Conservation (phyloP, 2,888 invertebrate genomes). For the Hartigia nigra region DNA sequence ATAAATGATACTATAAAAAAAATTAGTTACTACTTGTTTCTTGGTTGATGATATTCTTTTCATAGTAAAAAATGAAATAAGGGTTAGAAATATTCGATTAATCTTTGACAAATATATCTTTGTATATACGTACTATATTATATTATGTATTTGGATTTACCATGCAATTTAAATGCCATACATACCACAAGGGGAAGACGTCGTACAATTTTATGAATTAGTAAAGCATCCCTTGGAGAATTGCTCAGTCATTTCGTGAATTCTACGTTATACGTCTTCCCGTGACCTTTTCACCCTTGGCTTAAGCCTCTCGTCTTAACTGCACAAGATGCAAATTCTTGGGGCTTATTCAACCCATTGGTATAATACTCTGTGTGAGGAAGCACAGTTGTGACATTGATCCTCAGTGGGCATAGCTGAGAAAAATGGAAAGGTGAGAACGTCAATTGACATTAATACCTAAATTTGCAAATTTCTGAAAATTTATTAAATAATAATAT, state of each 20-base stretch:
- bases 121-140: neutral
- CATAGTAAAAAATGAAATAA: neutral
- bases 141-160: neutral
- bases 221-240: constrained; percentile 22
- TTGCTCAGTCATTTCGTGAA: neutral
- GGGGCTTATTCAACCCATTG: neutral
- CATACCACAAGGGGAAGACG: neutral
- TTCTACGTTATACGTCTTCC: neutral
- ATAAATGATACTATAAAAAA: neutral
- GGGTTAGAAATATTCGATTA: neutral
- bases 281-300: neutral
- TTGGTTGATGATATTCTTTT: neutral
- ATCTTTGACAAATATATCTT: neutral
- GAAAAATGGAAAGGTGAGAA: neutral
- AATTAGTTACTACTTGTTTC: neutral
- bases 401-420: neutral
- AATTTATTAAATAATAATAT: neutral
- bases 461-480: neutral
- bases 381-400: neutral
- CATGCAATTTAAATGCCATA: neutral
- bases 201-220: constrained; percentile 39
- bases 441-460: neutral
- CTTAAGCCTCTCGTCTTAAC: neutral
- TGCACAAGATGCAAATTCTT: neutral
- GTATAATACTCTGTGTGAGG: neutral